Conservation (phyloP, 2,888 invertebrate genomes). For the Caradrina clavipalpis region DNA sequence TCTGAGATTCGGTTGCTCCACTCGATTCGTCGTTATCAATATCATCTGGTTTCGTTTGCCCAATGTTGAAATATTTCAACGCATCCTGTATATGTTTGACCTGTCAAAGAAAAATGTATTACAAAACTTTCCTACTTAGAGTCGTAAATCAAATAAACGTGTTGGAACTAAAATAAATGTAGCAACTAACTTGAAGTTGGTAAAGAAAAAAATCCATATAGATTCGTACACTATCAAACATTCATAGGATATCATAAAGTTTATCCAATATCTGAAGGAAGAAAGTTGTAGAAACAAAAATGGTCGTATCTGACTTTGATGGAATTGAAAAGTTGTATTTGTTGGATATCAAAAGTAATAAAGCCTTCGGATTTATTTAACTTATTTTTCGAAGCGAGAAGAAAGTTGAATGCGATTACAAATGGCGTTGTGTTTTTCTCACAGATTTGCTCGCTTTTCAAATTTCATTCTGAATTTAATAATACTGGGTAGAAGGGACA, state of each 20-base stretch:
- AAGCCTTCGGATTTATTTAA: conserved; percentile 23
- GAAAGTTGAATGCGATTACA: conserved; percentile 20
- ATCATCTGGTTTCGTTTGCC: conserved; percentile 81
- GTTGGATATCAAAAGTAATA: conserved; percentile 28
- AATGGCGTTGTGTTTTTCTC: background rate
- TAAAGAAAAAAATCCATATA: conserved; percentile 22
- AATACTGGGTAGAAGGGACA: no score
- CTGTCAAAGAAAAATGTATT: conserved; percentile 70
- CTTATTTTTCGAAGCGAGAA: conserved; percentile 15
- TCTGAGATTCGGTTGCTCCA: conserved; percentile 79
- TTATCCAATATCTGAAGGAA: conserved; percentile 46
- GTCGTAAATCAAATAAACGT: conserved; percentile 9
- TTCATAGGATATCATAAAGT: conserved; percentile 59
- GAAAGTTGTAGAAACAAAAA: conserved; percentile 24
- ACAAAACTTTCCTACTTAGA: conserved; percentile 30
- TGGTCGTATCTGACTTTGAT: conserved; percentile 32
- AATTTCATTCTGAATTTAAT: no score
- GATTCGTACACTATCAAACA: conserved; percentile 50
- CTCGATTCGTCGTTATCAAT: conserved; percentile 73
- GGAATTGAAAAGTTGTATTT: conserved; percentile 48
- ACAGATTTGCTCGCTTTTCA: background rate
- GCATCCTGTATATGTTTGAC: conserved; percentile 93
- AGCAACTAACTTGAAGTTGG: background rate
- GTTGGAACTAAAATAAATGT: conserved; percentile 13
- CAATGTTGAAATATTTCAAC: conserved; percentile 91